Conservation (phyloP, 1,140 invertebrate species). For the Druon quercuslanigerum region DNA sequence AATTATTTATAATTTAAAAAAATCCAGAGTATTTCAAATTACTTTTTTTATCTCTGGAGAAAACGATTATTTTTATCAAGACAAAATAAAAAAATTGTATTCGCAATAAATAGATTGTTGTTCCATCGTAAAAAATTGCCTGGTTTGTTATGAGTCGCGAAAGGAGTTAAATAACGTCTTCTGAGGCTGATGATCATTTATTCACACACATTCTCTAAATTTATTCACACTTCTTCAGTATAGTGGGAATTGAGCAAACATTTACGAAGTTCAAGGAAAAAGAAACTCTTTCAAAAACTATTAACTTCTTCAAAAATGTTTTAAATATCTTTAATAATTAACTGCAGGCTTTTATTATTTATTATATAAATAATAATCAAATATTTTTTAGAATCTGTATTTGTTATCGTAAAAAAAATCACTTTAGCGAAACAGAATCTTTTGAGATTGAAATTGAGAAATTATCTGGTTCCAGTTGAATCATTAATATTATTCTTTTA, state of each 20-base stretch:
- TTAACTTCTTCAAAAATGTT: neutral
- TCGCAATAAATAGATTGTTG: neutral
- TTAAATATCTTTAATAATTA: neutral
- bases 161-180: slow-evolving; percentile 2
- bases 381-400: neutral
- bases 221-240: neutral
- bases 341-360: neutral
- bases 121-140: neutral
- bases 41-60: no score
- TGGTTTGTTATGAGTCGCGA: neutral
- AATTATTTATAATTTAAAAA: no score
- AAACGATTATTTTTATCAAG: no score
- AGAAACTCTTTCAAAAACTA: slow-evolving; percentile 16
- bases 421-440: no score
- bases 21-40: no score
- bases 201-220: neutral
- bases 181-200: neutral
- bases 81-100: no score
- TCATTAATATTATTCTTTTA: neutral
- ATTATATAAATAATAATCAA: neutral
- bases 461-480: no score
- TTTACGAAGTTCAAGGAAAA: slow-evolving; percentile 3
- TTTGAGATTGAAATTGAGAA: no score
- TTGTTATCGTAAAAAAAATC: no score
- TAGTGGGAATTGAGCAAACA: neutral